These are phyloP conservation scores for Alaudala cheleensis DNA, from an alignment of 2,113 vertebrate species.

Conservation along the genomic window DNA sequence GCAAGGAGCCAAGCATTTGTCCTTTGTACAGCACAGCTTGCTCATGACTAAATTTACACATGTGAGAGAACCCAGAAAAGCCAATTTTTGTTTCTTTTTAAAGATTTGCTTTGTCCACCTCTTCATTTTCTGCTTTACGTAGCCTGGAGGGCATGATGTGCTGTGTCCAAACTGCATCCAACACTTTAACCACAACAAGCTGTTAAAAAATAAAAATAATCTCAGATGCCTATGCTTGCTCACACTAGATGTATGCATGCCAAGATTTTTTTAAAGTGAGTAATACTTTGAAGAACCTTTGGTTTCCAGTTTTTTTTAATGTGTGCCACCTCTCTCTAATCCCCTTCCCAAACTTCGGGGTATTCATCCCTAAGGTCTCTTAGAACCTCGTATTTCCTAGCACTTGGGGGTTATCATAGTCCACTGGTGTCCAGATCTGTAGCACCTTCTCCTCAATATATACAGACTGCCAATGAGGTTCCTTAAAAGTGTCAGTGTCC, in stretches of 20 bases:
- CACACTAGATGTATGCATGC: fast-evolving
- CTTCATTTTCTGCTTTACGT: background rate
- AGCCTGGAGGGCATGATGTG: background rate
- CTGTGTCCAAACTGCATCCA: background rate
- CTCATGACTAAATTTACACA: background rate
- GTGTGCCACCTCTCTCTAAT: background rate
- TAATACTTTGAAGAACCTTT: background rate
- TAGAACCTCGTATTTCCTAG: background rate
- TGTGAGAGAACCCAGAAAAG: background rate
- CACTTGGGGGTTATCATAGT: background rate
- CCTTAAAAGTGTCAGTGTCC: background rate
- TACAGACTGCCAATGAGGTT: fast-evolving
- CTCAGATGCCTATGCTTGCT: background rate
- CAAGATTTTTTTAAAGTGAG: background rate
- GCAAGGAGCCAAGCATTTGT: background rate
- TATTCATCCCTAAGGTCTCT: background rate
- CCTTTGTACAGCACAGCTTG: background rate
- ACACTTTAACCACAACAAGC: background rate
- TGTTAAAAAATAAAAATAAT: background rate
- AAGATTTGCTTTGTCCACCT: background rate
- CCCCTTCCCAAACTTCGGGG: background rate
- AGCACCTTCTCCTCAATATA: background rate
- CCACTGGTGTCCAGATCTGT: background rate
- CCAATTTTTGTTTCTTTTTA: background rate
- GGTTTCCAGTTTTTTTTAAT: background rate